Evolutionary conservation across 2,888 invertebrate genomes (phyloP).

Genomic region (Yponomeuta malinellus): DNA sequence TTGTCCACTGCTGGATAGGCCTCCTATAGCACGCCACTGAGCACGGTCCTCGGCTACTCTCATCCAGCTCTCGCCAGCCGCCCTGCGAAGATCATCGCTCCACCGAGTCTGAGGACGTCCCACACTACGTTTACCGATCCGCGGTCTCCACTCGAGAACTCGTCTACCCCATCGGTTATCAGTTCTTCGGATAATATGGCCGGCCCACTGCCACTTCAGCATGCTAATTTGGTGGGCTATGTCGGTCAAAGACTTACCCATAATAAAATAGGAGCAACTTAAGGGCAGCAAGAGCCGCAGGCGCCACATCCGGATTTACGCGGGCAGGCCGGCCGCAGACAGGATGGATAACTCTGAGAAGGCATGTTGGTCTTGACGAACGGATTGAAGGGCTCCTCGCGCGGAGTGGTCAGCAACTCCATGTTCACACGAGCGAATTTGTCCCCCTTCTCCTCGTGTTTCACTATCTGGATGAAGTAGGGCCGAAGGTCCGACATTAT

Average conservation of each 20-base stretch:
- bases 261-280: not conserved
- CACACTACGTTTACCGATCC: too few species aligned
- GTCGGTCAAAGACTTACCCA: not conserved
- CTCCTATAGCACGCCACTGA: too few species aligned
- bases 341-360: not conserved
- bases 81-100: too few species aligned
- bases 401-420: not conserved
- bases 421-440: not conserved
- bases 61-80: too few species aligned
- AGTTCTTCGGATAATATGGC: too few species aligned
- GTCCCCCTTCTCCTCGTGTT: not conserved
- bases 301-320: not conserved
- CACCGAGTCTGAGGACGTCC: too few species aligned
- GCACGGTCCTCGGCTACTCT: too few species aligned
- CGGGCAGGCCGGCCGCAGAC: not conserved
- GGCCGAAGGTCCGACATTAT: not conserved
- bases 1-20: too few species aligned
- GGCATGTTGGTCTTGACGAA: not conserved
- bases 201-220: too few species aligned
- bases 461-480: not conserved
- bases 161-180: too few species aligned
- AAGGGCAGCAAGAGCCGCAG: not conserved
- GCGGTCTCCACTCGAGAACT: too few species aligned
- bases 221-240: too few species aligned
- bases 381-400: not conserved